Base-by-base conservation (phyloP, 2,113 vertebrate species). In the Ranitomeya variabilis region DNA sequence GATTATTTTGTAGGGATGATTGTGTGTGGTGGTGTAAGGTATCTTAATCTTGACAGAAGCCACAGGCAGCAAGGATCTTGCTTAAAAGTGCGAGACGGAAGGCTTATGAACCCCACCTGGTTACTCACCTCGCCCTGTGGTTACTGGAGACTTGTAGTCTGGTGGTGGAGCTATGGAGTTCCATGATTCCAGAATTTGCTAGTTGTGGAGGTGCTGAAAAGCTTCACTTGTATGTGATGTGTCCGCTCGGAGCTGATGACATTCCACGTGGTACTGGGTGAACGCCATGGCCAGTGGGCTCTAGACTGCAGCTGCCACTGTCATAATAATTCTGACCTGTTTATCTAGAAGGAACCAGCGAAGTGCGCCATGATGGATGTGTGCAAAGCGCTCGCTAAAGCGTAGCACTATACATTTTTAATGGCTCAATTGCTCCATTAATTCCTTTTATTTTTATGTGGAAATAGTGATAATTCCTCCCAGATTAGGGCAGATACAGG, bases 401-500 rank as follows among this genome's bases (percentile, higher is more conserved):
- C 94, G 95, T 90, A 94, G 94, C 85, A 86, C 93, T 95, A 92
- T 93, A 93, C 91, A 92, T 92, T 96, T 96, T 95, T 96, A 96
- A 96, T 95, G 94, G 95, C 93, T 94, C 94, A 95, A 97, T 96
- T 97, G 96, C 95, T 94, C 94, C 96, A 95, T 97, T 97, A 96
- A 96, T 97, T 97, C 95, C 95, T 92, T 90, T 95, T 95, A 93
- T 92, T 93, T 95, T 95, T 96, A 97, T 95, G 95, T 95, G 91
- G 94, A 95, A 95, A 95, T 95, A 96, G 92, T 96, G 96, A 96
- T 98, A 97, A 97, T 96, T 97, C 95, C 95, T 97, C 94, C 93
- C 95, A 97, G 97, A 98, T 98, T 98, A 98, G 96, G 96, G 95
- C 93, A 97, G 96, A 97, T 94, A 96, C 91, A 90, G 91, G 92